These are phyloP conservation scores for Odontocolon sp. DNA, from an alignment of 2,888 invertebrate species.

Conservation along the genomic window DNA sequence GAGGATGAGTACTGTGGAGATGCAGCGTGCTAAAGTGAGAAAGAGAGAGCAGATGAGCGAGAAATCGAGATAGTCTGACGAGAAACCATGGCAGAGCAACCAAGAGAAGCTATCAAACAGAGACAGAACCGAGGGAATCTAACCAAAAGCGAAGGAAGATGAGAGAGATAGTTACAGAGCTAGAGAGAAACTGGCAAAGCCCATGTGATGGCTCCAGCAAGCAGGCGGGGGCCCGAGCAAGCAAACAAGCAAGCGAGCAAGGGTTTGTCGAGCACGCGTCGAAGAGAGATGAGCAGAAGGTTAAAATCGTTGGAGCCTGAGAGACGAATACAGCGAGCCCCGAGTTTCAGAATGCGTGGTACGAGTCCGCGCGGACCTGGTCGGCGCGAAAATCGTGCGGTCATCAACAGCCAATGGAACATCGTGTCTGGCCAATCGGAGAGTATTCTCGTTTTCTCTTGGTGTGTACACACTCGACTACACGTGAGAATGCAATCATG, in stretches of 20 bases:
- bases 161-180: constrained; percentile 32
- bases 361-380: constrained; percentile 65
- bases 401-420: constrained; percentile 55
- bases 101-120: constrained; percentile 9
- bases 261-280: constrained; percentile 43
- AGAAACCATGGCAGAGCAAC: not conserved
- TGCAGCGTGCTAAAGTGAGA: constrained; percentile 33
- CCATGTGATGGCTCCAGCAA: constrained; percentile 44
- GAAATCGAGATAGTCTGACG: constrained; percentile 47
- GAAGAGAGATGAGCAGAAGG: constrained; percentile 55
- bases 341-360: constrained; percentile 17
- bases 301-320: constrained; percentile 52
- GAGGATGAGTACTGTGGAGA: constrained; percentile 25
- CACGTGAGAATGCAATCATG: constrained; percentile 35
- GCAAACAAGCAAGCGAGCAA: constrained; percentile 49
- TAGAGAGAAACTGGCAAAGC: constrained; percentile 36
- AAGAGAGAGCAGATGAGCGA: constrained; percentile 47
- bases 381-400: constrained; percentile 42
- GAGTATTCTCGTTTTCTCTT: not conserved
- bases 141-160: constrained; percentile 35
- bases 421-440: constrained; percentile 44
- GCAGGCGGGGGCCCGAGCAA: constrained; percentile 33
- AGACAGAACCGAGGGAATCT: constrained; percentile 28
- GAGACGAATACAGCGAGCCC: constrained; percentile 14
- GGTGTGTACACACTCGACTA: not conserved